Base-by-base conservation (phyloP, 2,888 invertebrate genomes). In the Troglohyphantes excavatus region DNA sequence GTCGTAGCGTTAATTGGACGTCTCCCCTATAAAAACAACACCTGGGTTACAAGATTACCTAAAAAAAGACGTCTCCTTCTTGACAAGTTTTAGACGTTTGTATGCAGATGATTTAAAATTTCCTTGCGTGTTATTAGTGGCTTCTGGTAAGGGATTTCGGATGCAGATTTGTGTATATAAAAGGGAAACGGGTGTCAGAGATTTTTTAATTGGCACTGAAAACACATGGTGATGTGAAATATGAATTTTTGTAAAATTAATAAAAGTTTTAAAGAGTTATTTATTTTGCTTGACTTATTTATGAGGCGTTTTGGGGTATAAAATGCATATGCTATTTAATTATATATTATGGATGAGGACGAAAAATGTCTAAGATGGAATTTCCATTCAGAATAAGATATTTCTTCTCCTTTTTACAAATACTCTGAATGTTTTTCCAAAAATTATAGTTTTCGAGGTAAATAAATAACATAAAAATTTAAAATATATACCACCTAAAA, bases 1-100 rank as follows among this genome's bases (percentile, higher is more conserved):
- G 27, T 27, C 13, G 17, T 11, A 29, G 7, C 61, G 33, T 61
- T 76, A 76, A 76, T 76, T 76, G 76, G 76, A 76, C 76, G 59
- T 11, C 46, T 26, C n/a, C 26, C n/a, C 26, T 17, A 21, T 26
- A 11, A 76, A 53, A 27, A 73, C 11, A 53, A 27, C 26, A n/a
- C 21, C 29, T 29, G 11, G 39, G 11, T n/a, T 53, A n/a, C 0
- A 33, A 17, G 29, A 11, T 19, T 33, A 11, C 13, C 6, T 13
- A 11, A 76, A 61, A 63, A 33, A 76, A 39, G 7, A 13, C 13
- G 0, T 33, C 17, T 21, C 29, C 61, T 29, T 29, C 76, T 19
- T 76, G 76, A 76, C 76, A 63, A 17, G 13, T 19, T 61, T 61
- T 27, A 63, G 23, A 76, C 61, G 33, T 59, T 53, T 46, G 17